phyloP scores from a whole-genome alignment of 2,113 vertebrate species.

The Phyllostomus hastatus region DNA sequence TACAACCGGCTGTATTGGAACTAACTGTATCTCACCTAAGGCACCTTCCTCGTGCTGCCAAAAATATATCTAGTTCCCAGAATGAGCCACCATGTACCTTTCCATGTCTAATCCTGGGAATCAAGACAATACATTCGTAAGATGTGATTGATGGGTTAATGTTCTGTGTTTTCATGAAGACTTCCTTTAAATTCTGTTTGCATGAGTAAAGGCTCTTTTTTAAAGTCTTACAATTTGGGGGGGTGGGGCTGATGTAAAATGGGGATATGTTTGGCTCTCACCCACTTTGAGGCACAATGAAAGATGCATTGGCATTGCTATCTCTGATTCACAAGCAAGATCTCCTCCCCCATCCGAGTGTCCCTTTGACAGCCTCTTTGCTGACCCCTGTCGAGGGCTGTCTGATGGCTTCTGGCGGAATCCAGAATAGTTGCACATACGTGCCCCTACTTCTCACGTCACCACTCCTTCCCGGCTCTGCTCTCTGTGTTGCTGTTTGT shows the following conservation, averaged over 20 bases:
- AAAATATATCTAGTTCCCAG: neutral
- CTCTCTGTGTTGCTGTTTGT: neutral
- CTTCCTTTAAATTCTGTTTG: neutral
- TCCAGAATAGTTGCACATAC: neutral
- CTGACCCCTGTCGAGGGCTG: neutral
- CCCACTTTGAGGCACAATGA: neutral
- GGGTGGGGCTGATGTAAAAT: neutral
- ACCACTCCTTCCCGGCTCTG: neutral
- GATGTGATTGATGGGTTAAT: neutral
- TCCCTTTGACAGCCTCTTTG: too few relatives aligned
- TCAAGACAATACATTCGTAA: neutral
- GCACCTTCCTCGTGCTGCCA: neutral
- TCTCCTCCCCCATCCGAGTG: fast-evolving
- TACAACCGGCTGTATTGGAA: neutral
- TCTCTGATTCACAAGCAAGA: neutral
- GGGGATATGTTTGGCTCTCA: neutral
- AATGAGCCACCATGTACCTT: neutral
- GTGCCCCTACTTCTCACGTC: neutral
- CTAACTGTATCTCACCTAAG: neutral
- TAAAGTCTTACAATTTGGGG: neutral
- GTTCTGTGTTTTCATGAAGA: neutral
- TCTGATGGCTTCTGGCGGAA: neutral
- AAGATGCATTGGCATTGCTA: neutral
- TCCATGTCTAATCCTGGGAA: neutral
- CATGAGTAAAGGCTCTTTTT: neutral